Evolutionary conservation across 2,888 invertebrate genomes (phyloP), one percentile per base, ranked within the genome.

Genomic region (Salticus scenicus): DNA sequence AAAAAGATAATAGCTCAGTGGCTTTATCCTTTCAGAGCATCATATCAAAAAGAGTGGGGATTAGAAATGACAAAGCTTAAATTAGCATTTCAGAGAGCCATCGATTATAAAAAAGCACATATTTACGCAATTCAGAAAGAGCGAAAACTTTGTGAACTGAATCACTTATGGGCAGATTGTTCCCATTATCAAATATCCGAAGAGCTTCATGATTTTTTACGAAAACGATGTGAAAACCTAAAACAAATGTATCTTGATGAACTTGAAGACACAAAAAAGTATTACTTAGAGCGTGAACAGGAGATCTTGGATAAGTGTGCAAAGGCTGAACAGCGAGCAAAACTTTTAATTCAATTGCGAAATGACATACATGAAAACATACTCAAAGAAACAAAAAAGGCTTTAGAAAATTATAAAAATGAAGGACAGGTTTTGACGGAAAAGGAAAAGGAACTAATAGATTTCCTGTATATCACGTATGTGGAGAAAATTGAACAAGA

Each of bases 41-140:
- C 77, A 0, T 78, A 78, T 20, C 77, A 84, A 31, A 77, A 84
- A 24, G 77, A 84, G 17, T 84, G 83, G 83, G 73, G 57, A 17
- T 31, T 84, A 31, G 83, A 84, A n/a, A 77, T 84, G 73, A 84
- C 72, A 37, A 84, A 77, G 10, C n/a, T 84, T 57, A 77, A 73
- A 41, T 14, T 77, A n/a, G 77, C 76, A 2, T 84, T 84, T 31
- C 77, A 73, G 31, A 84, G 57, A 33, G 83, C 83, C 0, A 20
- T 84, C 20, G 83, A 84, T 51, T 77, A 73, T 20, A 84, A 84
- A 66, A 84, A 84, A 20, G 66, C 83, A 1, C 77, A 83, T 28
- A 77, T 83, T 24, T 73, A 84, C 8, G 83, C 83, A 0, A 77
- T 84, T n/a, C 83, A 77, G 33, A 27, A 41, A 8, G 83, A 84